Conservation (phyloP, 2,797 vertebrate species). For the Aselliscus stoliczkanus region DNA sequence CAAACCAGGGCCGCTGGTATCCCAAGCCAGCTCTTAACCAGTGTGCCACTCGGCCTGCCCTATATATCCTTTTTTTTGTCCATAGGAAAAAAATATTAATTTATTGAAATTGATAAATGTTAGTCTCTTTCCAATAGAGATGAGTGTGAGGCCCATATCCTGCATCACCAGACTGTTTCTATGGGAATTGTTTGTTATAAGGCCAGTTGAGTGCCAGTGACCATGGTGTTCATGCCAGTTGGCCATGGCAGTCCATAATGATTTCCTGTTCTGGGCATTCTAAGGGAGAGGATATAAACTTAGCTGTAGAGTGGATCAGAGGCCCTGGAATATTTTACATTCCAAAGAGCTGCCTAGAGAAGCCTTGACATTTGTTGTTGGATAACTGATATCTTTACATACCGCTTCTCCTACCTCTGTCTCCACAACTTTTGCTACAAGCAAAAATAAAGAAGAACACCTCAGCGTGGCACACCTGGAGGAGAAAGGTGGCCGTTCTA, state of each 20-base stretch:
- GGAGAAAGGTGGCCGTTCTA: neutral
- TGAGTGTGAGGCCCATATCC: neutral
- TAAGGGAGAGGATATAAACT: neutral
- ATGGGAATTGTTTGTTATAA: neutral
- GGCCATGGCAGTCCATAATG: neutral
- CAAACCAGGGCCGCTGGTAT: no score
- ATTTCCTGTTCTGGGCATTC: neutral
- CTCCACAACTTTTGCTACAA: neutral
- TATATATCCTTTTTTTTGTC: neutral
- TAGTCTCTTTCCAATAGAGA: neutral
- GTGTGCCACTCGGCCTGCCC: no score
- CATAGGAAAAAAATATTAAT: neutral
- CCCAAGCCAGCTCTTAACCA: no score
- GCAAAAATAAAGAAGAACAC: conserved; percentile 10
- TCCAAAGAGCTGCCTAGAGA: neutral
- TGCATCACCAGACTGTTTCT: neutral
- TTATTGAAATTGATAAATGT: neutral
- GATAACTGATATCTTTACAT: neutral
- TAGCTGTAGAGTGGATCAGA: neutral
- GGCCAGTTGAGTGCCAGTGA: neutral
- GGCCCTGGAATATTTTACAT: neutral
- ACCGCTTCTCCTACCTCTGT: neutral
- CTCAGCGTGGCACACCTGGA: neutral
- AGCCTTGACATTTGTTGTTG: neutral
- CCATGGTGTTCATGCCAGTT: neutral